Conservation (phyloP, 2,113 vertebrate species). For the Thermophis baileyi region DNA sequence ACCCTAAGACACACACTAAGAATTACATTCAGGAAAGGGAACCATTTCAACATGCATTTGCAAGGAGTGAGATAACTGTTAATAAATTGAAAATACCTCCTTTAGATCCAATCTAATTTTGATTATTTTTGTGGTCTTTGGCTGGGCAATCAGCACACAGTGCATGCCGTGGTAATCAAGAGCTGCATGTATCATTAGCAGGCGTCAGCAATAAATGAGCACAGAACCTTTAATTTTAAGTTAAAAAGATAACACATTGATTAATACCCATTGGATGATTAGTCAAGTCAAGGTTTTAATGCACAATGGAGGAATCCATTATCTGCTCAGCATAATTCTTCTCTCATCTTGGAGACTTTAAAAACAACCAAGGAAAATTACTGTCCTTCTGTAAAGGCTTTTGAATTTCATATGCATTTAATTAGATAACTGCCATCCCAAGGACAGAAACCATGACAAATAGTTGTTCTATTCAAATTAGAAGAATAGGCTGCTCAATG, state of each 20-base stretch:
- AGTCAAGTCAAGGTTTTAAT: slow-evolving; percentile 63
- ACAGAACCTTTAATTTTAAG: slow-evolving; percentile 69
- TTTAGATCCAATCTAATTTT: slow-evolving; percentile 56
- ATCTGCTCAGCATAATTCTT: slow-evolving; percentile 66
- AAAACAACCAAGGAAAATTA: slow-evolving; percentile 74
- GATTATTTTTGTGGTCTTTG: slow-evolving; percentile 55
- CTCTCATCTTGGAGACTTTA: slow-evolving; percentile 68
- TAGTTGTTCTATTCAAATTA: slow-evolving; percentile 76
- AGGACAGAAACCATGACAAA: slow-evolving; percentile 67
- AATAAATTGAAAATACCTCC: slow-evolving; percentile 38
- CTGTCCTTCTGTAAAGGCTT: slow-evolving; percentile 70
- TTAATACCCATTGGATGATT: slow-evolving; percentile 69
- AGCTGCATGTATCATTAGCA: slow-evolving; percentile 55
- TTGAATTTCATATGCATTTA: slow-evolving; percentile 78
- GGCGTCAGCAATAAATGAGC: slow-evolving; percentile 68
- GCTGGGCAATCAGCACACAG: slow-evolving; percentile 40
- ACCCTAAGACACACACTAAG: not conserved
- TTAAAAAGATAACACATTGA: slow-evolving; percentile 67
- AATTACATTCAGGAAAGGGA: not conserved
- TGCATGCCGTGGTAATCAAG: slow-evolving; percentile 57
- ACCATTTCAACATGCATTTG: slow-evolving; percentile 6
- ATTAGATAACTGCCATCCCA: not conserved
- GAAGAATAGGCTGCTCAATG: slow-evolving; percentile 70
- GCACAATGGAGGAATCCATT: slow-evolving; percentile 71
- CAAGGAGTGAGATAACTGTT: slow-evolving; percentile 21